These are phyloP conservation scores for Poeciliopsis occidentalis DNA, from an alignment of 2,113 vertebrate genomes.

Conservation along the genomic window DNA sequence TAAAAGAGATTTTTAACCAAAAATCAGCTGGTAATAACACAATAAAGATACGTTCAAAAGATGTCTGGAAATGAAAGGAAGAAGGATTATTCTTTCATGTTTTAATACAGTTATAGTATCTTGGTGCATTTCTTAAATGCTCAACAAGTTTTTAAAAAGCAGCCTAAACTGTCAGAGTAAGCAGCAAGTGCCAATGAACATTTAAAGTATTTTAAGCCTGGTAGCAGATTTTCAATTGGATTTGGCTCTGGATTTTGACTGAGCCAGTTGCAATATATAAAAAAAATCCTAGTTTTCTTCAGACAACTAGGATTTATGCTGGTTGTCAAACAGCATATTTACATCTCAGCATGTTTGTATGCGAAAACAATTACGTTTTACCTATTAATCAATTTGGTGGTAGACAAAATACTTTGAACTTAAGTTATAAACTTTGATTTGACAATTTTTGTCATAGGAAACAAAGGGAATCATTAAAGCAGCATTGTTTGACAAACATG, in stretches of 20 bases:
- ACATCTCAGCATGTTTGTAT: too few species aligned
- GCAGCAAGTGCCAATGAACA: not conserved
- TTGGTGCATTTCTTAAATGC: not conserved
- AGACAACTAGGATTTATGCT: not conserved
- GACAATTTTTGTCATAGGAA: too few species aligned
- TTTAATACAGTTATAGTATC: not conserved
- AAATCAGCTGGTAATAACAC: slow-evolving; percentile 1
- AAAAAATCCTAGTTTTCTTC: not conserved
- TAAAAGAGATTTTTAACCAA: slow-evolving; percentile 3
- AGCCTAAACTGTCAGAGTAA: not conserved
- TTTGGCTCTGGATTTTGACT: too few species aligned
- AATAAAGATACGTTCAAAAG: too few species aligned
- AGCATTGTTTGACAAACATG: too few species aligned
- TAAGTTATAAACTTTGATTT: too few species aligned
- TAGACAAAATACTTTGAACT: too few species aligned
- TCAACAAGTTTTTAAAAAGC: not conserved
- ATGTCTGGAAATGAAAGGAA: not conserved
- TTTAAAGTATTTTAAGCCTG: not conserved
- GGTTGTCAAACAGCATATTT: not conserved
- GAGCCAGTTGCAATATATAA: too few species aligned
- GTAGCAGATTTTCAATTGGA: not conserved
- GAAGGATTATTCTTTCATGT: not conserved
- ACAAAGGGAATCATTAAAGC: too few species aligned
- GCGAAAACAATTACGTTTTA: too few species aligned
- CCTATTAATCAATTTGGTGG: too few species aligned